Percentiles rank a stretch among this genome's conserved stretches.
Evolutionary conservation across 2,797 vertebrate species (phyloP).

Genomic region (Kryptolebias ocellatus): DNA sequence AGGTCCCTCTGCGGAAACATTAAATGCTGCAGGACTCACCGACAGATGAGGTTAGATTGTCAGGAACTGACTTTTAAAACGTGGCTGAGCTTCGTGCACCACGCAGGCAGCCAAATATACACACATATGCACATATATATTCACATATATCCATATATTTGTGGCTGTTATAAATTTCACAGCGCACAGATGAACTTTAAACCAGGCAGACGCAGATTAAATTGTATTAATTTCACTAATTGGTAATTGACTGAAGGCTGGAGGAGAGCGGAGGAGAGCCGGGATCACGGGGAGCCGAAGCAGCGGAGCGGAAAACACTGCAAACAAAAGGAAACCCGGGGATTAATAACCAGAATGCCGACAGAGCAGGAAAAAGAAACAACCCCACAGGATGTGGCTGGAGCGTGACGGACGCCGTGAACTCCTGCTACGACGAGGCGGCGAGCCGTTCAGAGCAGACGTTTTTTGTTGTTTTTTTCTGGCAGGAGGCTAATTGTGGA

Average conservation of each 20-base stretch:
- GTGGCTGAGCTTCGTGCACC: too few species aligned
- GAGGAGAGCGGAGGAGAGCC: neutral
- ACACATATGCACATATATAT: too few species aligned
- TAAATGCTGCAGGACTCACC: slow-evolving; percentile 7
- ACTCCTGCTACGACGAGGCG: neutral
- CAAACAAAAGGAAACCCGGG: slow-evolving; percentile 2
- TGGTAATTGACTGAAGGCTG: neutral
- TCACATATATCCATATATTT: too few species aligned
- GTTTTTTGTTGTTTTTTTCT: neutral
- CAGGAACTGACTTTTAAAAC: neutral
- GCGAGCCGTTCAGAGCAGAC: neutral
- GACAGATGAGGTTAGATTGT: neutral
- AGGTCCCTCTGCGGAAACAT: slow-evolving; percentile 3
- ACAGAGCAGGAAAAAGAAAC: slow-evolving; percentile 3
- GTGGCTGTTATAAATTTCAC: too few species aligned
- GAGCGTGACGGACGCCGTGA: neutral
- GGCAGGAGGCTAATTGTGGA: slow-evolving; percentile 4
- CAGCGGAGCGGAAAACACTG: neutral
- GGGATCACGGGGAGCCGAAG: neutral
- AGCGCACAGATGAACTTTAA: neutral
- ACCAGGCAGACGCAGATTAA: neutral
- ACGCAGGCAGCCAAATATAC: too few species aligned
- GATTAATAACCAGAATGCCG: neutral
- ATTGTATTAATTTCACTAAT: neutral
- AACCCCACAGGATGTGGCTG: neutral